phyloP scores from a whole-genome alignment of 2,888 invertebrate genomes.

The Agonopterix heracliana region DNA sequence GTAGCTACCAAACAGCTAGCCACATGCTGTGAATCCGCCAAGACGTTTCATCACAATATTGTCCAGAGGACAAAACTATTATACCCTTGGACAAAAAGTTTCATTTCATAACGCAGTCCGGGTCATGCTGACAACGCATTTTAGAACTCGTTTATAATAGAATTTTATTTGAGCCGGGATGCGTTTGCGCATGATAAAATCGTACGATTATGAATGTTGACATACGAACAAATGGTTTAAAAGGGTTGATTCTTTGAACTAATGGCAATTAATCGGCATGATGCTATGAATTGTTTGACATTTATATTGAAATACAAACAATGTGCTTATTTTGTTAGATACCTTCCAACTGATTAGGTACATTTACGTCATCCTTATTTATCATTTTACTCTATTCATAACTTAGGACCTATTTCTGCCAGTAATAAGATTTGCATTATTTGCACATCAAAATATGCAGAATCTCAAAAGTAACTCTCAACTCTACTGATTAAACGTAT shows the following conservation, averaged over 20 bases:
- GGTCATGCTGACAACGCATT: slow-evolving; percentile 72
- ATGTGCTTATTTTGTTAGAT: too few relatives aligned
- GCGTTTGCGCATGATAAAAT: slow-evolving; percentile 54
- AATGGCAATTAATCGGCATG: slow-evolving; percentile 53
- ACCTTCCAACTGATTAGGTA: too few relatives aligned
- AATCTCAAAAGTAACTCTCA: too few relatives aligned
- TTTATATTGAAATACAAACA: slow-evolving; percentile 6
- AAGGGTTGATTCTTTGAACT: slow-evolving; percentile 53
- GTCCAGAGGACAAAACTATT: slow-evolving; percentile 58
- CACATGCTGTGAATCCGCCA: slow-evolving; percentile 60
- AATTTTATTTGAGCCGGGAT: slow-evolving; percentile 51
- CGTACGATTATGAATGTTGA: slow-evolving; percentile 57
- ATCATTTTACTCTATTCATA: too few relatives aligned
- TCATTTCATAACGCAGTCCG: slow-evolving; percentile 46
- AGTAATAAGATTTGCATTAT: too few relatives aligned
- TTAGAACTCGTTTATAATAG: slow-evolving; percentile 66
- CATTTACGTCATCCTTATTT: too few relatives aligned
- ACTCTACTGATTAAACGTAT: too few relatives aligned
- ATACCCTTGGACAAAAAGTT: slow-evolving; percentile 42
- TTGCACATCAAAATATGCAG: too few relatives aligned
- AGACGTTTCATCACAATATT: slow-evolving; percentile 63
- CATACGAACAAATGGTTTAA: slow-evolving; percentile 41
- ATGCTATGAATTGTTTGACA: slow-evolving; percentile 23
- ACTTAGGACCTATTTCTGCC: too few relatives aligned
- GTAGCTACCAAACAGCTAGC: slow-evolving; percentile 63